phyloP scores from a whole-genome alignment of 2,888 invertebrate species.

The Tipula vernalis region DNA sequence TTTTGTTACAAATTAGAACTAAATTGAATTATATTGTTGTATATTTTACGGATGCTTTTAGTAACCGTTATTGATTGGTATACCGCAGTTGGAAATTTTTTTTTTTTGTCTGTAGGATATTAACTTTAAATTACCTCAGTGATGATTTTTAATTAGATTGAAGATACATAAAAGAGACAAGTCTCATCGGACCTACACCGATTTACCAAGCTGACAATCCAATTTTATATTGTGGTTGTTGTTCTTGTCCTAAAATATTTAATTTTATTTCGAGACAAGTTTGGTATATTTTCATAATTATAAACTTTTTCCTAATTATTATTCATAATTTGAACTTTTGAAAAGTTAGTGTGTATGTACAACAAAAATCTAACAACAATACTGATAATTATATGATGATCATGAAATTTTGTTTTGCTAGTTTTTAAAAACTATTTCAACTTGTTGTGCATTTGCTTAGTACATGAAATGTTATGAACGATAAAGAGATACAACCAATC shows the following conservation, averaged over 20 bases:
- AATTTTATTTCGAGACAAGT: not conserved
- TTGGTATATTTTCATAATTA: not conserved
- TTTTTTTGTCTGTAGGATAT: not conserved
- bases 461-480: not conserved
- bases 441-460: not conserved
- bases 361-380: not conserved
- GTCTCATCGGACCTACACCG: not conserved
- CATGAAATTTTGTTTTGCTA: not conserved
- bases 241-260: not conserved
- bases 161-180: not conserved
- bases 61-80: not conserved
- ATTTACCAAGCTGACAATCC: not conserved
- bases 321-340: not conserved
- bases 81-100: not conserved
- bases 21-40: not conserved
- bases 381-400: not conserved
- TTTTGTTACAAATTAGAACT: not conserved
- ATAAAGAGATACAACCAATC: not conserved
- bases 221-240: not conserved
- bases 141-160: not conserved
- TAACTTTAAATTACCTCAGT: not conserved
- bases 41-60: not conserved
- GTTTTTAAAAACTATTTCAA: not conserved
- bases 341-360: not conserved
- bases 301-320: not conserved